Evolutionary conservation across 2,113 vertebrate species (phyloP), one percentile per base, ranked within the genome.

Genomic region (Colinus virginianus): DNA sequence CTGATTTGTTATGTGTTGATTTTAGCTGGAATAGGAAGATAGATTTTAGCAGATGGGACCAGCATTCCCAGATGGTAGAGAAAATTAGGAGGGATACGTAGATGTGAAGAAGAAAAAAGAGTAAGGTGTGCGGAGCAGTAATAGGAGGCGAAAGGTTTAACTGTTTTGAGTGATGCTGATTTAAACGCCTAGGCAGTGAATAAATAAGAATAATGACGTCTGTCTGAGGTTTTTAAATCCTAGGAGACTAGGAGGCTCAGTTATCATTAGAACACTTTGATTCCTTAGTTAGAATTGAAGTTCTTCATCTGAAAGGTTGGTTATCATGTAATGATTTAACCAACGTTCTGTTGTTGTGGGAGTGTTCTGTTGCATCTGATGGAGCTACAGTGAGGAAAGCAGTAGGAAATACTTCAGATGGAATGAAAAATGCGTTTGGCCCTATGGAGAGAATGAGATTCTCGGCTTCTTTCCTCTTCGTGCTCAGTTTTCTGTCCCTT

Each of bases 231-330:
- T 89, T 87, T 78, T 0, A 62, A 94, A 88, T 92, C 78, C 72
- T 83, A 67, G 87, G 93, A 82, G 79, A 84, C 94, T 92, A 70
- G 90, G 79, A 69, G 86, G 69, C 72, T 83, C 69, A 61, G 0
- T 91, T 96, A 85, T 82, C 68, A 46, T 84, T 87, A 92, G 67
- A 85, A 89, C 59, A 25, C 84, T 70, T 90, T 88, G 93, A 92
- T 94, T 64, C 72, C 64, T 61, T 67, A 74, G 85, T 84, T 79
- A 76, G 76, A 84, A 75, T 70, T 80, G 56, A 94, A 95, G 83
- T 82, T 87, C 46, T 78, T 78, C 58, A 25, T 81, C 34, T 90
- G 86, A 94, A 94, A 90, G 63, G 32, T 81, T 94, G 30, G 22
- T 91, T 94, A 78, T 84, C 87, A 14, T 49, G 40, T 72, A 58